Percentiles rank a stretch among this genome's conserved stretches.
These are phyloP conservation scores for Labeo rohita DNA, from an alignment of 2,113 vertebrate genomes.

Conservation along the genomic window DNA sequence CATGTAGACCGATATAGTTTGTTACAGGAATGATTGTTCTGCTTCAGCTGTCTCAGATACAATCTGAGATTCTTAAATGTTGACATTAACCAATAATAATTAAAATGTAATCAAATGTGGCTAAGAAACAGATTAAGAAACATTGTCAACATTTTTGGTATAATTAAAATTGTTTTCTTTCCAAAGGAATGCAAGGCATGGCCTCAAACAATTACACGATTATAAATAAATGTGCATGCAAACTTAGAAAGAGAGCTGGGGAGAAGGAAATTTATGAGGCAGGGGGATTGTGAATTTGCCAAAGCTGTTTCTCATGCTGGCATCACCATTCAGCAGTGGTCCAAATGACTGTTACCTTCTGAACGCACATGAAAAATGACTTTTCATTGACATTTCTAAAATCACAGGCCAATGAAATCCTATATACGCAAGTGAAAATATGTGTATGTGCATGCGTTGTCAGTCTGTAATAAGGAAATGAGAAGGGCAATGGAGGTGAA, in stretches of 20 bases:
- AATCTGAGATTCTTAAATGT: neutral
- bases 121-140: neutral
- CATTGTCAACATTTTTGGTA: neutral
- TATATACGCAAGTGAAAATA: neutral
- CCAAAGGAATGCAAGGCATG: slow-evolving; percentile 2
- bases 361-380: slow-evolving; percentile 24
- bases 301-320: slow-evolving; percentile 61
- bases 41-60: neutral
- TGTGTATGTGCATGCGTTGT: neutral
- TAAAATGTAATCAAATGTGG: neutral
- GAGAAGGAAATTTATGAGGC: neutral
- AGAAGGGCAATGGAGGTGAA: slow-evolving; percentile 11
- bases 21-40: neutral
- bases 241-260: neutral
- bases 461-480: neutral
- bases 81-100: neutral
- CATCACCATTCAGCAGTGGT: slow-evolving; percentile 29
- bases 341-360: slow-evolving; percentile 4
- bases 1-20: neutral
- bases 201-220: neutral
- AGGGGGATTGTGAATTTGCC: slow-evolving; percentile 45
- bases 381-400: slow-evolving; percentile 9
- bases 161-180: neutral
- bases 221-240: slow-evolving; percentile 13
- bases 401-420: neutral